Percentiles rank a stretch among this genome's conserved stretches.
phyloP scores from a whole-genome alignment of 2,888 invertebrate genomes.

The Gisinianus flammeolus region DNA sequence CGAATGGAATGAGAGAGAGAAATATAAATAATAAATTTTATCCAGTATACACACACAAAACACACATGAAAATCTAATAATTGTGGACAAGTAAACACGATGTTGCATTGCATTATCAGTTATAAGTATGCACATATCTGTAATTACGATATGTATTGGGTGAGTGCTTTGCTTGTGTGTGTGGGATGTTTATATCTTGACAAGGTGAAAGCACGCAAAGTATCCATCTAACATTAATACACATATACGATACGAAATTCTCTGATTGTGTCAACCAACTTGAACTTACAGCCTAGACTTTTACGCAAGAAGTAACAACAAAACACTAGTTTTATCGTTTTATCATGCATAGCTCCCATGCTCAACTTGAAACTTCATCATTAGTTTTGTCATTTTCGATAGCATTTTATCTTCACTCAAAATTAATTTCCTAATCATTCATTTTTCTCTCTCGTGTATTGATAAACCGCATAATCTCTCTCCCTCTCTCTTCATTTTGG shows the following conservation, averaged over 20 bases:
- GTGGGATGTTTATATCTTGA: not conserved
- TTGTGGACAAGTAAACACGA: not conserved
- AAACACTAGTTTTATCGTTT: not conserved
- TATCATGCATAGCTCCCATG: not conserved
- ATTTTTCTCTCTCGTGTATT: too few species aligned
- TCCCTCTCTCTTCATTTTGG: too few species aligned
- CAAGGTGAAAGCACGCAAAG: not conserved
- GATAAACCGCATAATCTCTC: too few species aligned
- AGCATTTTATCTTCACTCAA: too few species aligned
- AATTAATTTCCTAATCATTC: too few species aligned
- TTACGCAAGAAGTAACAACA: not conserved
- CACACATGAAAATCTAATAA: not conserved
- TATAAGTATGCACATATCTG: too few species aligned
- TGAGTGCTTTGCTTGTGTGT: too few species aligned
- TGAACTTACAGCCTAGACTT: not conserved
- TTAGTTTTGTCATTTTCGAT: not conserved
- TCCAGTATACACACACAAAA: too few species aligned
- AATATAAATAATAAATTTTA: not conserved
- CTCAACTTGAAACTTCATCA: not conserved
- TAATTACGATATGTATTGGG: too few species aligned
- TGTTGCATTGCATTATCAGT: too few species aligned
- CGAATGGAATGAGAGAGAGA: not conserved
- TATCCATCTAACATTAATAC: not conserved
- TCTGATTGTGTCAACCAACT: not conserved
- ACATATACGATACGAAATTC: too few species aligned